These are phyloP conservation scores for Pelagia noctiluca DNA, from an alignment of 30 jellyfish, hydroid and myxozoan genomes.

Conservation along the genomic window DNA sequence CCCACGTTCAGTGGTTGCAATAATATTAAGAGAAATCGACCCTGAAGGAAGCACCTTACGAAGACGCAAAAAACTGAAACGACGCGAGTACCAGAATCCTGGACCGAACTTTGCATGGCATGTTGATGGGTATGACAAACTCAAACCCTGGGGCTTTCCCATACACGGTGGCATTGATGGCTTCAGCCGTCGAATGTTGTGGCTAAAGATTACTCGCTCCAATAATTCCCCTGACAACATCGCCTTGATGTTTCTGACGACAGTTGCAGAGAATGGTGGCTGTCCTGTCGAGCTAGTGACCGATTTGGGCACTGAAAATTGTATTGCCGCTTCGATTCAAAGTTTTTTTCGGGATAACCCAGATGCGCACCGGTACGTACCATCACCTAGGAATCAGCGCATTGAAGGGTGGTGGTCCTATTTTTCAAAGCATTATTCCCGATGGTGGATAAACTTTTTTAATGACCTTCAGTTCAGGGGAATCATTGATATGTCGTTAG, in stretches of 20 bases:
- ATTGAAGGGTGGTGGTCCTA: slow-evolving; percentile 43
- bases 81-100: not conserved
- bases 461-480: not conserved
- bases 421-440: not conserved
- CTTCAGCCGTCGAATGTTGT: slow-evolving; percentile 20
- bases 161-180: slow-evolving; percentile 14
- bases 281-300: slow-evolving; percentile 8
- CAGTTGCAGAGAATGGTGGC: not conserved
- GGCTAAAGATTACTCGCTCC: slow-evolving; percentile 15
- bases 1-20: too few species aligned
- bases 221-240: slow-evolving; percentile 22
- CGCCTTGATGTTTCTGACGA: not conserved
- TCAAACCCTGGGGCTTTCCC: slow-evolving; percentile 14
- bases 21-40: too few species aligned
- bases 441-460: slow-evolving; percentile 32
- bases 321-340: slow-evolving; percentile 35
- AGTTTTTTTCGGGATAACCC: slow-evolving; percentile 10
- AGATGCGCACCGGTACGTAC: slow-evolving; percentile 26
- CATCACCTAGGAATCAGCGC: slow-evolving; percentile 35
- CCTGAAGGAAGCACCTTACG: too few species aligned
- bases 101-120: slow-evolving; percentile 14
- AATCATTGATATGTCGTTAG: slow-evolving; percentile 10
- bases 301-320: slow-evolving; percentile 34
- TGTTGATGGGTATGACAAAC: not conserved
- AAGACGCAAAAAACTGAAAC: too few species aligned